Base-by-base conservation (phyloP, 2,113 vertebrate genomes). In the Melanostigma gelatinosum region DNA sequence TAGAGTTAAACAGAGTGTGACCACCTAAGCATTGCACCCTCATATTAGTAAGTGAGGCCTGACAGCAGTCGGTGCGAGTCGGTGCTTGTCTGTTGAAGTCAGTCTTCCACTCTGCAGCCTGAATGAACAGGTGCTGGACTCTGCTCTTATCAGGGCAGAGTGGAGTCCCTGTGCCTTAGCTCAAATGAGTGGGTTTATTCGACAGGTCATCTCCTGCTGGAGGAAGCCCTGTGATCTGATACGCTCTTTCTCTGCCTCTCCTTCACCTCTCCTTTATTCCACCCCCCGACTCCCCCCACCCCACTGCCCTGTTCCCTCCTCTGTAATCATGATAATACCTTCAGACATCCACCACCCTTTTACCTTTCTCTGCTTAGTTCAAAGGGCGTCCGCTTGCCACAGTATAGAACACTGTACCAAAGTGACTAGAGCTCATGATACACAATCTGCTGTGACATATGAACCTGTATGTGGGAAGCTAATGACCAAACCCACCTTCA, bases 151-250 rank as follows among this genome's bases (percentile, higher is more conserved):
- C 82, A 66, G 61, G 72, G 81, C 36, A 24, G 48, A 70, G 42
- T 55, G 60, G 79, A 55, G 68, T 61, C 42, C 61, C 60, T 11
- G 48, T 29, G 63, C 69, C 57, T 64, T 64, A 79, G 29, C 72
- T 80, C 34, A 87, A 82, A 90, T 70, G 68, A 85, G 40, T 18
- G 29, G 46, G 71, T 60, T 87, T 84, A 64, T 74, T 34, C 60
- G 85, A 84, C 87, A 90, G 86, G 78, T 80, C 80, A 85, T 88
- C 87, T 89, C 82, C 91, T 88, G 82, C 64, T 57, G 68, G 78
- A 89, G 87, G 82, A 92, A 89, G 75, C 57, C 73, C 80, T 88
- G 84, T 89, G 85, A 92, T 88, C 86, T 70, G 87, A 89, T 88
- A 81, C 36, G 44, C 52, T 85, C 77, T 54, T 16, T 70, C 75